A percentile compares a stretch with the other conserved stretches of the same genome.
phyloP scores from a whole-genome alignment of 2,797 vertebrate genomes.

The Hydrophis major region DNA sequence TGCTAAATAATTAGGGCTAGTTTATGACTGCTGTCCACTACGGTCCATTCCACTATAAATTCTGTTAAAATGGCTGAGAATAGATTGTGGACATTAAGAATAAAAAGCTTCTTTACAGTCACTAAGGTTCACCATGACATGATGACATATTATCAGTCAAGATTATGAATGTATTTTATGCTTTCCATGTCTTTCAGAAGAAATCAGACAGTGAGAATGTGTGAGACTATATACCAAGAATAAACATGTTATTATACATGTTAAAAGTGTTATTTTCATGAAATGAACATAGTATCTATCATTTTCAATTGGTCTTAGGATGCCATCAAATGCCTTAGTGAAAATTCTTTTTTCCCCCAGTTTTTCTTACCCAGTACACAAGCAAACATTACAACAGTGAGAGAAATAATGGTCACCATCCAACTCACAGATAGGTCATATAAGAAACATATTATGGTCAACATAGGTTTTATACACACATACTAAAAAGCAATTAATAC shows the following conservation, averaged over 20 bases:
- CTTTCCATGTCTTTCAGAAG: constrained; percentile 1
- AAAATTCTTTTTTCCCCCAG: neutral
- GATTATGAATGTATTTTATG: neutral
- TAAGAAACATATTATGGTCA: neutral
- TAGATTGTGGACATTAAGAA: neutral
- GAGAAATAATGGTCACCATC: neutral
- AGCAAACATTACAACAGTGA: constrained; percentile 27
- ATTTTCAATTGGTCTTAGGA: constrained; percentile 29
- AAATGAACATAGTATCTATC: constrained; percentile 25
- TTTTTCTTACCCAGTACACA: constrained; percentile 27
- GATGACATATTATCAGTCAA: neutral
- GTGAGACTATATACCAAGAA: neutral
- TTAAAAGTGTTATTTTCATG: constrained; percentile 29
- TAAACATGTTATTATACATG: constrained; percentile 19
- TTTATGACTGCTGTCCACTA: neutral
- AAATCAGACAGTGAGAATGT: neutral
- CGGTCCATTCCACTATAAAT: neutral
- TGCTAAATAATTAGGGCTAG: neutral
- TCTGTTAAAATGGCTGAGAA: neutral
- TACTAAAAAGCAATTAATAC: constrained; percentile 17
- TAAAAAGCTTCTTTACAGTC: neutral
- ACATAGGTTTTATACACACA: neutral
- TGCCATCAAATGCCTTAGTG: constrained; percentile 35
- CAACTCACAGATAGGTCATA: neutral
- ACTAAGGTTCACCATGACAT: neutral